Conservation (phyloP, 2,888 invertebrate species). For the Tanytarsus gracilentus region DNA sequence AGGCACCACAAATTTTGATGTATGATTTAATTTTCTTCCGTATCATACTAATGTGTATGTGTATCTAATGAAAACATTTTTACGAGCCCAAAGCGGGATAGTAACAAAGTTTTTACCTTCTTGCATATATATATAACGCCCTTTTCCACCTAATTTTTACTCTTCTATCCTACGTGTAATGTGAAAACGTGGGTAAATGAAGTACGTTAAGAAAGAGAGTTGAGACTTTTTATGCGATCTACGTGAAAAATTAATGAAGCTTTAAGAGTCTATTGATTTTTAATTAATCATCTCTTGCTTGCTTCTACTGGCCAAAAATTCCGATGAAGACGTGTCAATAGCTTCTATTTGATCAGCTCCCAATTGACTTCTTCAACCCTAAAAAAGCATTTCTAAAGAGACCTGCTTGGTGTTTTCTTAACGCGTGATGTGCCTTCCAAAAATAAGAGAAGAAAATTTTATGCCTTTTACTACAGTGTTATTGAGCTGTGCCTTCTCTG, state of each 20-base stretch:
- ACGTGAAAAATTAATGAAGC: conserved; percentile 22
- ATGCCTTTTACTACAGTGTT: too few species aligned
- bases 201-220: not conserved
- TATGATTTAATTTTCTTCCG: conserved; percentile 20
- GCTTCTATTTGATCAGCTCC: not conserved
- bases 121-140: not conserved
- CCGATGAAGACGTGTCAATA: conserved; percentile 10
- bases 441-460: too few species aligned
- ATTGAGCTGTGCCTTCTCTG: too few species aligned
- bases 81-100: not conserved
- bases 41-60: not conserved
- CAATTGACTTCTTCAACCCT: not conserved
- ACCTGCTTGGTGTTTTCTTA: too few species aligned
- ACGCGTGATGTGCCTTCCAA: too few species aligned
- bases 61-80: conserved; percentile 13
- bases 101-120: not conserved
- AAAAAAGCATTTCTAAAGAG: too few species aligned
- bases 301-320: too few species aligned
- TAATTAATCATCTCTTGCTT: conserved; percentile 26
- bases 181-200: not conserved
- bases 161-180: not conserved
- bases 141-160: not conserved
- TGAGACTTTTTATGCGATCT: not conserved
- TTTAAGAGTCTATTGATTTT: conserved; percentile 26
- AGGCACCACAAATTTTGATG: conserved; percentile 2